Conservation (phyloP, 2,888 invertebrate genomes). For the Meloe dianella region DNA sequence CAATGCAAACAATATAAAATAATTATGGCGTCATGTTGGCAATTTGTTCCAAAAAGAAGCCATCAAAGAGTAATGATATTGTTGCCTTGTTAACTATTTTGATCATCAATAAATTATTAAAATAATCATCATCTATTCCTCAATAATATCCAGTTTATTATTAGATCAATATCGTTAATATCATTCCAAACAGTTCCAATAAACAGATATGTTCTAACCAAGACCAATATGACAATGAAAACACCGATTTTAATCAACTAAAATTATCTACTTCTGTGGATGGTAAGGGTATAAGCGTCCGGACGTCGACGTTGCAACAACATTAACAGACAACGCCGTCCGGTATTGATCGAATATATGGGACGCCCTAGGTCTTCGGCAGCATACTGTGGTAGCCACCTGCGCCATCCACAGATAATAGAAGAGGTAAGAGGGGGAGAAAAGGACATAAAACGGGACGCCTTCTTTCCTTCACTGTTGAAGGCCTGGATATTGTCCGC, state of each 20-base stretch:
- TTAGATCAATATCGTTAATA: background rate
- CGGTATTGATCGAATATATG: background rate
- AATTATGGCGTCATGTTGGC: background rate
- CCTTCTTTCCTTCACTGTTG: conserved; percentile 6
- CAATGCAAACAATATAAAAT: background rate
- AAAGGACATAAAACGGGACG: conserved; percentile 8
- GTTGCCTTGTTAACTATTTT: background rate
- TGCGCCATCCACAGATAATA: conserved; percentile 32
- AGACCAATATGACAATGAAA: background rate
- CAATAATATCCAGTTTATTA: conserved; percentile 4
- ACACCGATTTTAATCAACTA: conserved; percentile 2
- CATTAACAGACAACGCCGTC: background rate
- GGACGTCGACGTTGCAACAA: conserved; percentile 1
- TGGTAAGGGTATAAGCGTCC: conserved; percentile 2
- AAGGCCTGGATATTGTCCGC: conserved; percentile 9
- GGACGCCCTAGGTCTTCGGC: conserved; percentile 6
- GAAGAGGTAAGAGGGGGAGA: conserved; percentile 21
- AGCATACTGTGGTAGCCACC: conserved; percentile 21
- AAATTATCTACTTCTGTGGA: background rate
- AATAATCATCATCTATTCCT: background rate
- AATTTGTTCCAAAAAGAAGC: background rate
- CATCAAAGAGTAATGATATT: background rate
- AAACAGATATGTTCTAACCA: background rate
- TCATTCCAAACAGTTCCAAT: background rate
- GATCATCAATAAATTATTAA: background rate